Evolutionary conservation across 2,888 invertebrate genomes (phyloP).

Genomic region (Hedya salicella): DNA sequence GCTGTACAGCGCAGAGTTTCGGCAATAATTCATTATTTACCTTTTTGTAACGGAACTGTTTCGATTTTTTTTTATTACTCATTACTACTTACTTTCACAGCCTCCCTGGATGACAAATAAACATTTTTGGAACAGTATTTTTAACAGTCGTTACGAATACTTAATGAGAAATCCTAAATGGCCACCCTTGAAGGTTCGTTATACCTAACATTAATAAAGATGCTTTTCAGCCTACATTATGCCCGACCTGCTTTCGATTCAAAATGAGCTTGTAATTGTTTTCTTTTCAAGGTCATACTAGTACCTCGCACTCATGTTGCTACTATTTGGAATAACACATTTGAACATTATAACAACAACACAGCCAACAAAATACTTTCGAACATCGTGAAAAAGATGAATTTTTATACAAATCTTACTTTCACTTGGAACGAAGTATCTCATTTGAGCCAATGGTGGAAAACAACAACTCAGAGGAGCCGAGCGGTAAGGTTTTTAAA

Average conservation of each 20-base stretch:
- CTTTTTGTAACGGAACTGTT: too few species aligned
- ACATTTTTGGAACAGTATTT: conserved; percentile 71
- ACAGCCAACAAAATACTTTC: conserved; percentile 67
- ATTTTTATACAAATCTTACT: conserved; percentile 70
- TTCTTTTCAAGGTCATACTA: conserved; percentile 65
- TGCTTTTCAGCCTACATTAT: too few species aligned
- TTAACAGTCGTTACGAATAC: conserved; percentile 72
- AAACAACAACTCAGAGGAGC: conserved; percentile 61
- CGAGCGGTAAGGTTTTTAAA: conserved; percentile 60
- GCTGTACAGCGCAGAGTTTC: too few species aligned
- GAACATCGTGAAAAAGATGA: conserved; percentile 74
- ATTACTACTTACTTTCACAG: conserved; percentile 53
- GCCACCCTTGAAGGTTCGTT: conserved; percentile 73
- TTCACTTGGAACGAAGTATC: conserved; percentile 79
- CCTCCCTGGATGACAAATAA: conserved; percentile 65
- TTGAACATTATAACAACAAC: conserved; percentile 66
- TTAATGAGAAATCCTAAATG: conserved; percentile 73
- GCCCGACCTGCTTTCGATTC: too few species aligned
- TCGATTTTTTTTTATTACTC: not conserved
- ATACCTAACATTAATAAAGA: too few species aligned
- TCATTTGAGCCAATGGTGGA: conserved; percentile 77
- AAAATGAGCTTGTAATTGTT: conserved; percentile 23
- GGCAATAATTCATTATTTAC: too few species aligned
- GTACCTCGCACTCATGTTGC: conserved; percentile 70
- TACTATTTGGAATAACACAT: conserved; percentile 69